Evolutionary conservation across 2,113 vertebrate genomes (phyloP).

Genomic region (Rhinichthys klamathensis): DNA sequence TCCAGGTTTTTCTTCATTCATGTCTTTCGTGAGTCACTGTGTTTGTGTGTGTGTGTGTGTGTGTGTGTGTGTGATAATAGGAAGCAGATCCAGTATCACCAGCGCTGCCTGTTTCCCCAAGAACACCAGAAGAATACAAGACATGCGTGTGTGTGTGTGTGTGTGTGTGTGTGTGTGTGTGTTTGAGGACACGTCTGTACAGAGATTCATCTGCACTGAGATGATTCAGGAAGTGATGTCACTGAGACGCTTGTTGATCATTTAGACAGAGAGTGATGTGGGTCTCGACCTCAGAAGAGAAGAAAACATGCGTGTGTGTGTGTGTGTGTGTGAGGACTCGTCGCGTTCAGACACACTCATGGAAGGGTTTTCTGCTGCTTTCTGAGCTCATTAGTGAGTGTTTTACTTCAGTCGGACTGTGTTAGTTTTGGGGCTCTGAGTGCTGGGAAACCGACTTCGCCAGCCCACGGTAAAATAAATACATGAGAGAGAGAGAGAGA

Average conservation of each 20-base stretch:
- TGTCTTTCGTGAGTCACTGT: slow-evolving; percentile 60
- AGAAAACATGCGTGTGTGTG: not conserved
- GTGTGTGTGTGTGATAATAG: slow-evolving; percentile 73
- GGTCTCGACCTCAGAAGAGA: slow-evolving; percentile 39
- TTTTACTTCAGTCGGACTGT: slow-evolving; percentile 48
- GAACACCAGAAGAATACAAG: not conserved
- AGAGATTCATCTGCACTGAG: not conserved
- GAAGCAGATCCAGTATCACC: slow-evolving; percentile 68
- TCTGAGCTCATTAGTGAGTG: slow-evolving; percentile 43
- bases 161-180: too few species aligned
- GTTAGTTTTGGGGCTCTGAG: slow-evolving; percentile 69
- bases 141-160: not conserved
- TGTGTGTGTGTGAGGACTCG: slow-evolving; percentile 21
- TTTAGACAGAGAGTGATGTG: slow-evolving; percentile 49
- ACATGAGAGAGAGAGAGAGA: slow-evolving; percentile 37
- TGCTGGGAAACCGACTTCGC: slow-evolving; percentile 50
- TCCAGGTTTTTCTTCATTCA: slow-evolving; percentile 53
- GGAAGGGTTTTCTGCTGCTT: slow-evolving; percentile 11
- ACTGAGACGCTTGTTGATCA: slow-evolving; percentile 1
- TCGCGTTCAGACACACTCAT: not conserved
- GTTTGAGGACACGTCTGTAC: too few species aligned
- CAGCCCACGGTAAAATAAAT: slow-evolving; percentile 68
- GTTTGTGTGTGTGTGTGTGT: slow-evolving; percentile 66
- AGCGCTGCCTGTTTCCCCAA: slow-evolving; percentile 51
- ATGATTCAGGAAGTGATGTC: slow-evolving; percentile 30